phyloP scores from a whole-genome alignment of 2,888 invertebrate genomes.

The Hydropsyche betteni region DNA sequence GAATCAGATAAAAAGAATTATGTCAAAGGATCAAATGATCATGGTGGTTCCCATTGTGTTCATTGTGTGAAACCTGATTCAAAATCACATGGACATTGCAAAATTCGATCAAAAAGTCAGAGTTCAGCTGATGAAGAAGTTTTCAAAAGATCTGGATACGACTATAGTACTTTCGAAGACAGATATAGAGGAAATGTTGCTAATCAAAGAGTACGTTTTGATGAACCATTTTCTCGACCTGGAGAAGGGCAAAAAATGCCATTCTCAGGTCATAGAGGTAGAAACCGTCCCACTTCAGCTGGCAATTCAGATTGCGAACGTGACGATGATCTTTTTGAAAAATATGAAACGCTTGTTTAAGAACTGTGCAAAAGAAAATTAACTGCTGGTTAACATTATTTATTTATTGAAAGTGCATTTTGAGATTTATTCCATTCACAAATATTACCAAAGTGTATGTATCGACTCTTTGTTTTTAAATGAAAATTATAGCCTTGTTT shows the following conservation, averaged over 20 bases:
- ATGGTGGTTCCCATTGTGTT: constrained; percentile 35
- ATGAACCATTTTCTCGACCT: constrained; percentile 44
- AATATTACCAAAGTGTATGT: constrained; percentile 23
- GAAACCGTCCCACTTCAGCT: constrained; percentile 38
- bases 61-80: constrained; percentile 25
- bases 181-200: constrained; percentile 37
- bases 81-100: constrained; percentile 40
- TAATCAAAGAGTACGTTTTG: constrained; percentile 48
- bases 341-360: constrained; percentile 65
- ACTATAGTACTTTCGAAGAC: constrained; percentile 34
- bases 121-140: constrained; percentile 48
- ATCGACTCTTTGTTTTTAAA: neutral
- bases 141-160: constrained; percentile 37
- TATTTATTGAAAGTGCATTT: constrained; percentile 7
- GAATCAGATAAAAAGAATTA: constrained; percentile 17
- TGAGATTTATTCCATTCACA: constrained; percentile 1
- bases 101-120: constrained; percentile 49
- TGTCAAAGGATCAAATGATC: neutral
- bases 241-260: constrained; percentile 34
- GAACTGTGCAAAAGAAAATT: neutral
- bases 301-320: constrained; percentile 60
- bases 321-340: constrained; percentile 61
- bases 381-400: neutral
- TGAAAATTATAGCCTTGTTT: too few relatives aligned
- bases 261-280: constrained; percentile 1